Evolutionary conservation across 2,113 vertebrate genomes (phyloP), one percentile per base, ranked within the genome.

Genomic region (Urocitellus parryii): DNA sequence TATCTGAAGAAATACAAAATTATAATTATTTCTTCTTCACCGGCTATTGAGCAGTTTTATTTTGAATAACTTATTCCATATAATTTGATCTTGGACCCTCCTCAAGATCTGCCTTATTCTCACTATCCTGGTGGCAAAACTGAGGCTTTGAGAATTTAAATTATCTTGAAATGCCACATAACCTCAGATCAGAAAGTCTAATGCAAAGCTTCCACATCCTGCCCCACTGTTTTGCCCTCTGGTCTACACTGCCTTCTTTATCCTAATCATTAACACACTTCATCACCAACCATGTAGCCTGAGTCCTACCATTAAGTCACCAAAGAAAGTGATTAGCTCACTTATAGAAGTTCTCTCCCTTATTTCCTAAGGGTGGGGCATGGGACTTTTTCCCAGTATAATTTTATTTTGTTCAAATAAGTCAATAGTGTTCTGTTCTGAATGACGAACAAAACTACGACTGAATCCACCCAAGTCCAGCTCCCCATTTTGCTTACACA

Each of bases 401-500:
- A 51, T 14, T 83, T 78, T 32, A 25, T 9, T 58, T 82, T 70
- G 56, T 56, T 93, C 67, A 45, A 77, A 29, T 61, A 56, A 80
- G 29, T 85, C 39, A 90, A 24, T 2, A 70, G 45, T 58, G 22
- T 79, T 77, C 3, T 4, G 25, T 73, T 81, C 53, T 13, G 13
- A 77, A 79, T 39, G 27, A 90, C 76, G 45, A 20, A 48, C 18
- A 68, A 86, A 91, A 82, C 48, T 32, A 24, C 39, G 29, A 18
- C 63, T 32, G 29, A 88, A 65, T 51, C 51, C 37, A 89, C 48
- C 84, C 73, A 77, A 84, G 37, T 56, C 70, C 32, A 16, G 45
- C 56, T 70, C 58, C 27, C 18, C 78, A 58, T 93, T 86, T 92
- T 94, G 85, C 70, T 90, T 91, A 82, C 58, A 85, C 39, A 86